Conservation (phyloP, 2,888 invertebrate species). For the Dolichopus griseipennis region DNA sequence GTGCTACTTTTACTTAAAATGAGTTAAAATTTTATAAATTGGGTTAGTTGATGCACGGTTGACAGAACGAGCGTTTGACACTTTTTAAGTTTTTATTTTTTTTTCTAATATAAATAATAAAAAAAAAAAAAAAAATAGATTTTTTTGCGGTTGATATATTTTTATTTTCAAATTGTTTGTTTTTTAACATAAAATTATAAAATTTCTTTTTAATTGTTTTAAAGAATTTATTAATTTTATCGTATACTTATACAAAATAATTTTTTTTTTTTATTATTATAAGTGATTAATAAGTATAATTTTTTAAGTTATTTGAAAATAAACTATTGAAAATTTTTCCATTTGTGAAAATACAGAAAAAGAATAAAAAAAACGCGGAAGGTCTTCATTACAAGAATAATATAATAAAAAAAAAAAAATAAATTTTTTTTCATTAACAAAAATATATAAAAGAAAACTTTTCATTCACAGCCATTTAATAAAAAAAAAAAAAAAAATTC, state of each 20-base stretch:
- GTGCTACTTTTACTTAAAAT: background rate
- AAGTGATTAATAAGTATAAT: too few relatives aligned
- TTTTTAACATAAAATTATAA: too few relatives aligned
- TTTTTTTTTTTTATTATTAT: too few relatives aligned
- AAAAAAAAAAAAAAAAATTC: background rate
- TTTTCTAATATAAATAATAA: background rate
- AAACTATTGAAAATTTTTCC: too few relatives aligned
- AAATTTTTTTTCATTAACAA: background rate
- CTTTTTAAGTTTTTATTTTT: background rate
- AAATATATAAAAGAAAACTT: background rate
- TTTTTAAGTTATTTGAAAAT: too few relatives aligned
- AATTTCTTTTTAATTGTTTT: too few relatives aligned
- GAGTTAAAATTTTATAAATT: background rate
- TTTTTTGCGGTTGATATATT: background rate
- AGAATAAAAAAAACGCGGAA: too few relatives aligned
- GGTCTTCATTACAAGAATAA: background rate
- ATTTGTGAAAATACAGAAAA: too few relatives aligned
- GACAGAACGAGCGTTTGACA: background rate
- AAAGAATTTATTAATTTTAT: too few relatives aligned
- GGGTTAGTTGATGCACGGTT: constrained; percentile 6
- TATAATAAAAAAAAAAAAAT: background rate
- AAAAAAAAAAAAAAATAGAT: background rate
- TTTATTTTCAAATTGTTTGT: too few relatives aligned
- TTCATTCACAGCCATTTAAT: constrained; percentile 2
- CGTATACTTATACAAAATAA: too few relatives aligned